Conservation (phyloP, 2,113 vertebrate species). For the Chloroceryle aenea region DNA sequence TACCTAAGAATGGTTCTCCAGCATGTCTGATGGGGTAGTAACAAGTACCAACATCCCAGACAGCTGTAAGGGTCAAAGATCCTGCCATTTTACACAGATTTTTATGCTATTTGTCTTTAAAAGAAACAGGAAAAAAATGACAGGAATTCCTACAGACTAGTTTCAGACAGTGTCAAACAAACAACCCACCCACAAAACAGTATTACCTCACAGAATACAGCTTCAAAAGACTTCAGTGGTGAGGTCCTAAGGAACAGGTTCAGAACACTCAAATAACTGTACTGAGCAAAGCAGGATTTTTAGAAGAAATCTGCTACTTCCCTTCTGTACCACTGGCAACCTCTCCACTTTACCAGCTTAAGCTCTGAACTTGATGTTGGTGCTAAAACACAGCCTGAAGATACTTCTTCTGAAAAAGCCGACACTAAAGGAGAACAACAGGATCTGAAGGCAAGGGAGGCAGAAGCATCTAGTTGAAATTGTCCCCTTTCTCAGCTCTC, state of each 20-base stretch:
- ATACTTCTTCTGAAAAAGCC: neutral
- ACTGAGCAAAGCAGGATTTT: neutral
- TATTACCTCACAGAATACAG: neutral
- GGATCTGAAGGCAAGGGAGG: neutral
- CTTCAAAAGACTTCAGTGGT: neutral
- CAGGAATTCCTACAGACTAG: neutral
- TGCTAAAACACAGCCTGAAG: neutral
- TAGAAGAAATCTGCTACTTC: neutral
- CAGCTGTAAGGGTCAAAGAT: neutral
- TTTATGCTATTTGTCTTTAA: neutral
- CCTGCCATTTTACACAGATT: neutral
- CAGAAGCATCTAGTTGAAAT: neutral
- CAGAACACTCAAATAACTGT: neutral
- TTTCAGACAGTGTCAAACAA: neutral
- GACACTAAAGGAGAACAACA: neutral
- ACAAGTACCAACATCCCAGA: neutral
- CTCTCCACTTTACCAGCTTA: neutral
- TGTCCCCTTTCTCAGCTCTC: neutral
- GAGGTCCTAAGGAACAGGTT: neutral
- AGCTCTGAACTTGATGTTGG: neutral
- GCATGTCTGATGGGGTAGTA: neutral
- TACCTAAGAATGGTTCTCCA: neutral
- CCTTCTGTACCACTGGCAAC: neutral
- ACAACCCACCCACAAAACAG: neutral
- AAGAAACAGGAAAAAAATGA: rapidly evolving